Evolutionary conservation across 2,888 invertebrate genomes (phyloP).

Genomic region (Perithous albicinctus): DNA sequence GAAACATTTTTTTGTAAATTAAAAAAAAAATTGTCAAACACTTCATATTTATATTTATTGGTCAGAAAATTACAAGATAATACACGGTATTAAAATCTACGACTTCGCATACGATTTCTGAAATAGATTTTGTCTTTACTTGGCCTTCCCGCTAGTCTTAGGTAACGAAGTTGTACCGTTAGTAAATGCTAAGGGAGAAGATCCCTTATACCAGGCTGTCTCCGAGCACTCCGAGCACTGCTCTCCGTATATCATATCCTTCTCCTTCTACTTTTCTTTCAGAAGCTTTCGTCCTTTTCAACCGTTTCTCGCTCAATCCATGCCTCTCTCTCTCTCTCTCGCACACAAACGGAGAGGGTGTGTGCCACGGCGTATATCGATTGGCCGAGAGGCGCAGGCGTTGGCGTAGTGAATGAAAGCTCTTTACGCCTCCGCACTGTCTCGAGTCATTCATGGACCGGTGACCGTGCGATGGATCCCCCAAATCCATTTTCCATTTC

Average conservation of each 20-base stretch:
- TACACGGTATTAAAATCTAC: too few species aligned
- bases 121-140: too few species aligned
- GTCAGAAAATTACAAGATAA: too few species aligned
- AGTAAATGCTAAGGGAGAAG: background rate
- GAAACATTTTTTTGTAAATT: too few species aligned
- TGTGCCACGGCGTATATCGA: conserved; percentile 77
- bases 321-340: conserved; percentile 49
- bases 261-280: conserved; percentile 23
- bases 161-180: background rate
- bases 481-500: conserved; percentile 63
- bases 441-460: conserved; percentile 77
- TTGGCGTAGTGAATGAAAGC: conserved; percentile 78
- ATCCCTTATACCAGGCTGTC: background rate
- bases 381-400: conserved; percentile 75
- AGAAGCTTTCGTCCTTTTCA: conserved; percentile 13
- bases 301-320: conserved; percentile 20
- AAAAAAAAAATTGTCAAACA: too few species aligned
- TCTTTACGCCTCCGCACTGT: conserved; percentile 74
- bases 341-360: conserved; percentile 65
- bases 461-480: conserved; percentile 65
- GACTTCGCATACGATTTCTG: too few species aligned
- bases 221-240: background rate
- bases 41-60: too few species aligned
- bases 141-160: too few species aligned
- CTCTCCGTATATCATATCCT: background rate